Conservation (phyloP, 2,888 invertebrate species). For the Steinernema scapterisci region DNA sequence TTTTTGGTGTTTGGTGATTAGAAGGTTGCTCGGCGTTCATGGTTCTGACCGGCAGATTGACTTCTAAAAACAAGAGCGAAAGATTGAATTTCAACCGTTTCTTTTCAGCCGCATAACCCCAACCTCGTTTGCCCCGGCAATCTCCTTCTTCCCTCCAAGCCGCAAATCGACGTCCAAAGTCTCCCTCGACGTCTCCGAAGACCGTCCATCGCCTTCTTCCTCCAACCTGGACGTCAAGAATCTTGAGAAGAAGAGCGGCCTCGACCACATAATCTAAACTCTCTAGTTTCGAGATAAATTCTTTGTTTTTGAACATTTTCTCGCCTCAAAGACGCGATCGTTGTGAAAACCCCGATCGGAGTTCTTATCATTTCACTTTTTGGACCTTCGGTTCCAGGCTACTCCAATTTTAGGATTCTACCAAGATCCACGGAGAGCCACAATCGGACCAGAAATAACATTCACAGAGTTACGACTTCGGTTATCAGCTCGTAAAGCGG, state of each 20-base stretch:
- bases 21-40: no score
- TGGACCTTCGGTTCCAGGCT: not conserved
- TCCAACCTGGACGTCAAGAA: not conserved
- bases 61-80: no score
- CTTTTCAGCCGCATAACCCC: not conserved
- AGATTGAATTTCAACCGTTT: no score
- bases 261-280: constrained; percentile 1
- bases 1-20: no score
- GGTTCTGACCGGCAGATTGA: no score
- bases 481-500: constrained; percentile 16
- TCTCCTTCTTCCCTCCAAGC: not conserved
- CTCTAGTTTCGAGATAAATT: not conserved
- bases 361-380: not conserved
- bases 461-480: constrained; percentile 23
- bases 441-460: not conserved
- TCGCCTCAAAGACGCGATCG: not conserved
- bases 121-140: not conserved
- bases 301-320: not conserved
- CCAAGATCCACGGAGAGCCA: no score
- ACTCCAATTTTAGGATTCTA: no score
- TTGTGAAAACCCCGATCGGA: not conserved
- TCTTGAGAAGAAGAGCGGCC: constrained; percentile 12
- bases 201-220: not conserved
- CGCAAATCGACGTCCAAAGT: not conserved
- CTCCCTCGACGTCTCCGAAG: not conserved